phyloP scores from a whole-genome alignment of 2,797 vertebrate genomes.

The Rhabdophis nuchalis region DNA sequence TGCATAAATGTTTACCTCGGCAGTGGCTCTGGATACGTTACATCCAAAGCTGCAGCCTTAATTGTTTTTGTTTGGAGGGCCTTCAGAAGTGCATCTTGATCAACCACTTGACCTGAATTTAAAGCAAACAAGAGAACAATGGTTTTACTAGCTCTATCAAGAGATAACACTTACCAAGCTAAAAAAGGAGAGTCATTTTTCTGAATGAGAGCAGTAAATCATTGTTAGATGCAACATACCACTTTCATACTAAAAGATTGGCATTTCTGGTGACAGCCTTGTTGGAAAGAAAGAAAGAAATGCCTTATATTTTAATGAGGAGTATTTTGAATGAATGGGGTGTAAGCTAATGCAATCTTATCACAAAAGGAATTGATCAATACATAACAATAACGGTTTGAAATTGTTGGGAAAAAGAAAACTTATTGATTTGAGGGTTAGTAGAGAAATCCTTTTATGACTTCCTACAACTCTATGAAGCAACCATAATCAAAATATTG shows the following conservation, averaged over 20 bases:
- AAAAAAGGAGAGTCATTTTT: not conserved
- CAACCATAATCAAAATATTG: not conserved
- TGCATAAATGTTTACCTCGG: slow-evolving; percentile 62
- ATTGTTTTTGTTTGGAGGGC: slow-evolving; percentile 73
- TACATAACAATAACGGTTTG: not conserved
- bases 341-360: not conserved
- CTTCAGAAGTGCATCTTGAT: slow-evolving; percentile 77
- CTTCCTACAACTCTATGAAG: not conserved
- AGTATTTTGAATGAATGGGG: not conserved
- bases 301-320: not conserved
- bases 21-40: slow-evolving; percentile 78
- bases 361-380: not conserved
- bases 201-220: not conserved
- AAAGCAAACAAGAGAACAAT: not conserved
- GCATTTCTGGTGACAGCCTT: not conserved
- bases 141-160: not conserved
- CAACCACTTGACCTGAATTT: slow-evolving; percentile 71
- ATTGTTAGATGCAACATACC: not conserved
- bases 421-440: not conserved
- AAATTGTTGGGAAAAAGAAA: not conserved
- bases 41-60: slow-evolving; percentile 74
- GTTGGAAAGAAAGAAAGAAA: not conserved
- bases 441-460: not conserved
- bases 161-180: not conserved
- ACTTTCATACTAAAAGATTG: not conserved